A percentile compares a stretch with the other conserved stretches of the same genome.
phyloP scores from a whole-genome alignment of 2,113 vertebrate genomes.

The Etia nguti region DNA sequence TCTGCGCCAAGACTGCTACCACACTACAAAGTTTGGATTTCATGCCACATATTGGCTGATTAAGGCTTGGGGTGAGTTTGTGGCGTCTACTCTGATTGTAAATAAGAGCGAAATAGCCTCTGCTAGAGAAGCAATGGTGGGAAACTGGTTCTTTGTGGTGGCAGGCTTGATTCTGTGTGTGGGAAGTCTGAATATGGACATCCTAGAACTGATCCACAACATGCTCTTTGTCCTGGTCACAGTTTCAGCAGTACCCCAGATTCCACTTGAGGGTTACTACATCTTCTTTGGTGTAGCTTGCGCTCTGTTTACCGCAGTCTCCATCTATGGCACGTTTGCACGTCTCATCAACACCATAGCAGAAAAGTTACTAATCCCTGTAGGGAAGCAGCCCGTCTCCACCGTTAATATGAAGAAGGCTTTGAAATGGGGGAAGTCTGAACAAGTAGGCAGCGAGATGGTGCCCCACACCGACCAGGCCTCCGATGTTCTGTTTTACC shows the following conservation, averaged over 20 bases:
- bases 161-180: constrained; percentile 71
- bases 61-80: constrained; percentile 84
- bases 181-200: constrained; percentile 76
- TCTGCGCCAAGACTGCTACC: constrained; percentile 79
- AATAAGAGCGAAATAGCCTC: constrained; percentile 16
- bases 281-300: constrained; percentile 80
- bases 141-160: constrained; percentile 83
- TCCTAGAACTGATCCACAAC: constrained; percentile 80
- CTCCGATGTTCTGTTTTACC: constrained; percentile 81
- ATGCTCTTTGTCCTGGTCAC: constrained; percentile 77
- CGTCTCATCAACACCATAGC: constrained; percentile 84
- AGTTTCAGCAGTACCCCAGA: constrained; percentile 76
- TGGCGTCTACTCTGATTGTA: constrained; percentile 48
- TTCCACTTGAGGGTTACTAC: constrained; percentile 64
- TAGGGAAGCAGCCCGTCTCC: constrained; percentile 74
- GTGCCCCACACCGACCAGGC: constrained; percentile 40
- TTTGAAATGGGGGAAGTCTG: constrained; percentile 17
- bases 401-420: constrained; percentile 56
- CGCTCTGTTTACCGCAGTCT: constrained; percentile 69
- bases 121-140: constrained; percentile 73
- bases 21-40: constrained; percentile 80
- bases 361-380: constrained; percentile 82
- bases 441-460: not conserved
- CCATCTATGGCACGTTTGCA: constrained; percentile 78
- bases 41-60: constrained; percentile 83